Evolutionary conservation across 2,113 vertebrate genomes (phyloP).

Genomic region (Chaenocephalus aceratus): DNA sequence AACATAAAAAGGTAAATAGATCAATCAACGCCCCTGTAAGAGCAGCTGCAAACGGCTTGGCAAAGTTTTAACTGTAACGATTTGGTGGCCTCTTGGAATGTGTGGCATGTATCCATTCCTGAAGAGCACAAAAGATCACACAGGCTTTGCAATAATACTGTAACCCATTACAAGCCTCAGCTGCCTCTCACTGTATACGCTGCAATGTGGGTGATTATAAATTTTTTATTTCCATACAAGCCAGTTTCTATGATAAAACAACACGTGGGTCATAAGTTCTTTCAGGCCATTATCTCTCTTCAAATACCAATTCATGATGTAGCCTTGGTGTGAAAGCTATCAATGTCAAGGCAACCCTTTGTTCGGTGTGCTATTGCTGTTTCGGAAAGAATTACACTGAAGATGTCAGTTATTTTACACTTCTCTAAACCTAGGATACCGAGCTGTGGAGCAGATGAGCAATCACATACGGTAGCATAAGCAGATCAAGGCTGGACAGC

Average conservation of each 20-base stretch:
- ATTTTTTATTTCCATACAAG: neutral
- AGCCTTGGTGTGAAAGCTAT: neutral
- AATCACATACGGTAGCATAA: neutral
- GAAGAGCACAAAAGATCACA: constrained; percentile 58
- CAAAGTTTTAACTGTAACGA: constrained; percentile 39
- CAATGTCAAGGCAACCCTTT: neutral
- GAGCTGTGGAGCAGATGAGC: neutral
- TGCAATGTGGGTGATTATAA: neutral
- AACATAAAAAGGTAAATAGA: neutral
- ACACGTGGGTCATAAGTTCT: neutral
- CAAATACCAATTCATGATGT: constrained; percentile 6
- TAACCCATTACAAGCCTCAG: constrained; percentile 34
- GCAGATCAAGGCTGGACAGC: neutral
- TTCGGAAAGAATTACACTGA: neutral
- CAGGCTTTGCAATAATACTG: constrained; percentile 40
- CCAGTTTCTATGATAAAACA: neutral
- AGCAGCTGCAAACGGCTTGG: constrained; percentile 49
- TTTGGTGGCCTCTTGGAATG: constrained; percentile 64
- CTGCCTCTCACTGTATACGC: constrained; percentile 12
- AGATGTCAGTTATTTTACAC: neutral
- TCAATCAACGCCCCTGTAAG: neutral
- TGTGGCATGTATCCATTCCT: constrained; percentile 71
- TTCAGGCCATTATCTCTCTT: constrained; percentile 17
- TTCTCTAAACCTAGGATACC: neutral
- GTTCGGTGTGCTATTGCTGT: neutral